Conservation (phyloP, 2,888 invertebrate genomes). For the Phyto melanocephala region DNA sequence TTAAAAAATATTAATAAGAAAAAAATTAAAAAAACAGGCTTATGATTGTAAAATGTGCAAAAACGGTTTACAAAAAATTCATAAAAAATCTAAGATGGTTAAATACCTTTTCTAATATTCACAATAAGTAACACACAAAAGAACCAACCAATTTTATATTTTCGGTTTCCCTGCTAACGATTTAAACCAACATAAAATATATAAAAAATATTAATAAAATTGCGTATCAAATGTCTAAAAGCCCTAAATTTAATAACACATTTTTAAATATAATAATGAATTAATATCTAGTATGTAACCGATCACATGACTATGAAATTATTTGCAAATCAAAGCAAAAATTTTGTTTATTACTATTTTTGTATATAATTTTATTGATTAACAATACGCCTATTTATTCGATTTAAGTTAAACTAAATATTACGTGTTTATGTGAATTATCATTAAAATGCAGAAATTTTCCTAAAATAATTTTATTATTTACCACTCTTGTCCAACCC, state of each 20-base stretch:
- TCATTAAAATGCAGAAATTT: not conserved
- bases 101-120: too few relatives aligned
- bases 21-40: too few relatives aligned
- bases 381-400: not conserved
- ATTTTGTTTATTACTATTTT: not conserved
- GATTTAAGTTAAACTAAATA: not conserved
- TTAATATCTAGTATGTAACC: not conserved
- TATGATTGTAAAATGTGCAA: too few relatives aligned
- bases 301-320: not conserved
- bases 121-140: too few relatives aligned
- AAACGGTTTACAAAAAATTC: too few relatives aligned
- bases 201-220: not conserved
- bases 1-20: too few relatives aligned
- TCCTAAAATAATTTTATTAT: not conserved
- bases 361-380: not conserved
- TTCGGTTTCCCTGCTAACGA: too few relatives aligned
- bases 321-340: not conserved
- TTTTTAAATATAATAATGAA: not conserved
- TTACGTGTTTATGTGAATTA: too few relatives aligned
- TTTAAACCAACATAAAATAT: too few relatives aligned
- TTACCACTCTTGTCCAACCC: not conserved
- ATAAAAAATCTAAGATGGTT: too few relatives aligned
- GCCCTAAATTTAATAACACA: not conserved
- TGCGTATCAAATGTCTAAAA: constrained; percentile 5
- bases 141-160: too few relatives aligned